phyloP scores from a whole-genome alignment of 2,888 invertebrate genomes.

The Brachynemurus nebulosus region DNA sequence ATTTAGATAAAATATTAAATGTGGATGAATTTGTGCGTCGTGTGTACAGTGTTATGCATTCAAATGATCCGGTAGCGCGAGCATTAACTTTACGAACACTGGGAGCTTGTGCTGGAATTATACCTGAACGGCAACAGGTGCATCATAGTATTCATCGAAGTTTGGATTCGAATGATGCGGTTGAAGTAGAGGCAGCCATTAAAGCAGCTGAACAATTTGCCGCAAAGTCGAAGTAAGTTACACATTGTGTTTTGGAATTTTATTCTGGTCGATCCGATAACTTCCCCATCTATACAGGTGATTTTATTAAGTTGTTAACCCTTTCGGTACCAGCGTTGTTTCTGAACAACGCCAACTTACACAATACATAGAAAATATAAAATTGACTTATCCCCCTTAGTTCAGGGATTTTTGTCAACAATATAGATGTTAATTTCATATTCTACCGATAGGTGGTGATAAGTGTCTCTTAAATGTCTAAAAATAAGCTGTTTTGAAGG shows the following conservation, averaged over 20 bases:
- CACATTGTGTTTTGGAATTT: not conserved
- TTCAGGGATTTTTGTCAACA: no score
- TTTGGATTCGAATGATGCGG: constrained; percentile 86
- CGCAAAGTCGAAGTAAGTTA: constrained; percentile 70
- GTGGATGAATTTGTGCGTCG: constrained; percentile 86
- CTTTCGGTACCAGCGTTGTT: no score
- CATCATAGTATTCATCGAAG: constrained; percentile 89
- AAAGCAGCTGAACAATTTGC: constrained; percentile 92
- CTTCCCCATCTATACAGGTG: no score
- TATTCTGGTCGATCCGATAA: not conserved
- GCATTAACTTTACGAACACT: constrained; percentile 79
- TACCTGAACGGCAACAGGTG: constrained; percentile 86
- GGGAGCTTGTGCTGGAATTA: constrained; percentile 85
- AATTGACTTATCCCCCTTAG: no score
- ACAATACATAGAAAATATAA: no score
- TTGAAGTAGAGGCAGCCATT: constrained; percentile 92
- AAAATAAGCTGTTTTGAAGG: no score
- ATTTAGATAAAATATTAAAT: constrained; percentile 88
- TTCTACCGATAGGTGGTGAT: no score
- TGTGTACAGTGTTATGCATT: constrained; percentile 87
- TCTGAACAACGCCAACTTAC: no score
- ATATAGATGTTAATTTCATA: no score
- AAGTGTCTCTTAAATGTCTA: no score
- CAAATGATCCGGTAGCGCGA: constrained; percentile 92
- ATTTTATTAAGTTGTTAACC: no score